phyloP scores from a whole-genome alignment of 2,888 invertebrate genomes.

The Gisinianus flammeolus region DNA sequence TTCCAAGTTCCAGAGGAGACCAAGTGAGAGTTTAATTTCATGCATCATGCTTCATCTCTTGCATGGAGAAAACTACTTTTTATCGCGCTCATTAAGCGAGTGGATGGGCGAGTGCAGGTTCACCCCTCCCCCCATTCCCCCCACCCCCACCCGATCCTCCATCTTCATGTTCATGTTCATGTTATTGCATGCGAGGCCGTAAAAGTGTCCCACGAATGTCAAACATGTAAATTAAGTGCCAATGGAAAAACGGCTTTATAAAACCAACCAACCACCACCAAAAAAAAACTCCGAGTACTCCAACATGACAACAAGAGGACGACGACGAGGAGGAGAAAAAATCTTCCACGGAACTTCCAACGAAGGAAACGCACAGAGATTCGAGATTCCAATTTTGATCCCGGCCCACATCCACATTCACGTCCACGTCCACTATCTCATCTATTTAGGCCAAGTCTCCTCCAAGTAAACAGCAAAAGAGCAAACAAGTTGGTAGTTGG shows the following conservation, averaged over 20 bases:
- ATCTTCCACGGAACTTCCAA: no score
- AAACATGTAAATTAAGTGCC: conserved; percentile 24
- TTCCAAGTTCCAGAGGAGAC: conserved; percentile 3
- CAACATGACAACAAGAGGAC: no score
- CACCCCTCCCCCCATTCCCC: conserved; percentile 1
- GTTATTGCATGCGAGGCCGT: conserved; percentile 15
- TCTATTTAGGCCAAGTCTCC: no score
- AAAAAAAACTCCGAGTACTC: no score
- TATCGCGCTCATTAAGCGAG: conserved; percentile 32
- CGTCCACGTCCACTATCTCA: no score
- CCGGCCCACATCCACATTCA: no score
- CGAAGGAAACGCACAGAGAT: no score
- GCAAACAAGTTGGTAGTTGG: no score
- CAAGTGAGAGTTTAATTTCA: conserved; percentile 27
- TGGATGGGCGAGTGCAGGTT: not conserved
- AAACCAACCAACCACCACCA: conserved; percentile 12
- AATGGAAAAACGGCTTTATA: not conserved
- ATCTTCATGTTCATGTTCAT: not conserved
- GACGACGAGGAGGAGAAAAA: no score
- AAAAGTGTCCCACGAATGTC: conserved; percentile 33
- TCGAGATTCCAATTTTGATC: no score
- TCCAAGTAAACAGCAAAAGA: no score
- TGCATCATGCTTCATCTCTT: conserved; percentile 36
- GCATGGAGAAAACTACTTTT: conserved; percentile 36
- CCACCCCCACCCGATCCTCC: not conserved